Conservation (phyloP, 2,113 vertebrate species). For the Pteropus alecto region DNA sequence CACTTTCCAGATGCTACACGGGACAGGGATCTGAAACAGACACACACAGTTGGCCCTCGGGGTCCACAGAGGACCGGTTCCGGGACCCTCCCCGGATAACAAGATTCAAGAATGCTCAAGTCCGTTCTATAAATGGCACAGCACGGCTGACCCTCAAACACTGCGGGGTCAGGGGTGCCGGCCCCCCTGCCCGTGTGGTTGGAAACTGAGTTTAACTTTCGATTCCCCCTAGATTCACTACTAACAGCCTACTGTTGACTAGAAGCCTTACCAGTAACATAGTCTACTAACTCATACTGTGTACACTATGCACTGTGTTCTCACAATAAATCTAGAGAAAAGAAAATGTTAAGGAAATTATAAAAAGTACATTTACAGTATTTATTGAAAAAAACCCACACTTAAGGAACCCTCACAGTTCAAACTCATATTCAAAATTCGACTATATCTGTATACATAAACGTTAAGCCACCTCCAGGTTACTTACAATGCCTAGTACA, state of each 20-base stretch:
- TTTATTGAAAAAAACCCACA: background rate
- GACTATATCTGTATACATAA: no score
- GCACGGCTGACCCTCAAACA: background rate
- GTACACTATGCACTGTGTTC: no score
- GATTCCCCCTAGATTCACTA: background rate
- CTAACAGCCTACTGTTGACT: background rate
- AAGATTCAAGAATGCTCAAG: no score
- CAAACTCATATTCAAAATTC: background rate
- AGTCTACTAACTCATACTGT: no score
- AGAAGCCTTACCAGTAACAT: background rate
- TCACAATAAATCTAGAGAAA: background rate
- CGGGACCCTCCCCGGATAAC: background rate
- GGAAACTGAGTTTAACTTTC: background rate
- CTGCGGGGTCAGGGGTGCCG: background rate
- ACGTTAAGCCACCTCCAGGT: no score
- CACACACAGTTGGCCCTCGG: background rate
- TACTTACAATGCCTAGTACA: rapidly evolving
- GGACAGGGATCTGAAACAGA: background rate
- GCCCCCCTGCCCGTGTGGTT: background rate
- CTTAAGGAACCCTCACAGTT: background rate
- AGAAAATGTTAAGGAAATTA: background rate
- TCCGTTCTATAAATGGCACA: background rate
- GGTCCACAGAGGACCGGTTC: background rate
- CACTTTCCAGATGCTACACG: background rate
- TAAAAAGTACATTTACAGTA: background rate